A percentile compares a stretch with the other conserved stretches of the same genome.
Conservation (phyloP, 2,888 invertebrate genomes). For the Muscina levida region DNA sequence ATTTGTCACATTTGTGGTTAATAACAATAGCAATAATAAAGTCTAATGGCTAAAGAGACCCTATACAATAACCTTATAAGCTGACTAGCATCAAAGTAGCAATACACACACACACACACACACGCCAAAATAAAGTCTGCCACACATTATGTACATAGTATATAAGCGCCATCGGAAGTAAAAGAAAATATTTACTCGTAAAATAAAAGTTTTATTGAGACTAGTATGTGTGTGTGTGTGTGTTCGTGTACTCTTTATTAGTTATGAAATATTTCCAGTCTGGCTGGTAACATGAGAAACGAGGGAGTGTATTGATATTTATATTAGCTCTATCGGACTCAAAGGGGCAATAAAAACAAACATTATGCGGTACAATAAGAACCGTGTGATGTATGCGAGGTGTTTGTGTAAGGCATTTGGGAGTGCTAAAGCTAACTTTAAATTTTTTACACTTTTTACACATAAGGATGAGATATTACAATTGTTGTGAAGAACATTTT, state of each 20-base stretch:
- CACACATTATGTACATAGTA: too few relatives aligned
- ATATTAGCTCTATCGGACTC: too few relatives aligned
- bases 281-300: neutral
- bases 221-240: too few relatives aligned
- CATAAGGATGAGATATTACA: too few relatives aligned
- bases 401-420: too few relatives aligned
- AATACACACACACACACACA: neutral
- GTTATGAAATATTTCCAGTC: neutral
- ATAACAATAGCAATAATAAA: constrained; percentile 37
- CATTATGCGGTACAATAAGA: too few relatives aligned
- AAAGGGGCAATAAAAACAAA: too few relatives aligned
- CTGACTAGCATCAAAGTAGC: neutral
- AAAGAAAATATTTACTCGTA: neutral
- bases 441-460: too few relatives aligned
- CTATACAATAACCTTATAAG: neutral
- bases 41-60: constrained; percentile 39
- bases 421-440: too few relatives aligned
- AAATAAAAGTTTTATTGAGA: constrained; percentile 26
- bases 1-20: constrained; percentile 50
- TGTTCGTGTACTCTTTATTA: constrained; percentile 1
- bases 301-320: constrained; percentile 5
- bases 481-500: too few relatives aligned
- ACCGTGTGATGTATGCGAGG: too few relatives aligned
- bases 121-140: too few relatives aligned
- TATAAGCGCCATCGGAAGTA: neutral